Evolutionary conservation across 2,888 invertebrate species (phyloP).

Genomic region (Microctonus brassicae): DNA sequence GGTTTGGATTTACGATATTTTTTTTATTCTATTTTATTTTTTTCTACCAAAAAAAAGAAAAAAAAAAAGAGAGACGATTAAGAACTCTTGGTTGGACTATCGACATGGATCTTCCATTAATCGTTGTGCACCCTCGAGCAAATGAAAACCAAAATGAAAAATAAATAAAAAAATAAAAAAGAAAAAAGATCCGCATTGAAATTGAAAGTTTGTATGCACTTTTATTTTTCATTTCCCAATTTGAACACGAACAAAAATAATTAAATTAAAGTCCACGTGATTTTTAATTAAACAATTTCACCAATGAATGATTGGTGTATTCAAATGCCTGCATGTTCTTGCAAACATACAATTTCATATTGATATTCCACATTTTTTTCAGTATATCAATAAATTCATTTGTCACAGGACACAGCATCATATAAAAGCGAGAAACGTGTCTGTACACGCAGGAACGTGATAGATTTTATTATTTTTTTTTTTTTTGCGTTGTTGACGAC

Average conservation of each 20-base stretch:
- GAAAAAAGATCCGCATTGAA: neutral
- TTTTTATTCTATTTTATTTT: neutral
- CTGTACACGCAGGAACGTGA: neutral
- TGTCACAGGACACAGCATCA: neutral
- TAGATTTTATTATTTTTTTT: neutral
- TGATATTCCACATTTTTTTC: neutral
- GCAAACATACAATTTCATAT: neutral
- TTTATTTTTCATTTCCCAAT: neutral
- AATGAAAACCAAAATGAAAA: neutral
- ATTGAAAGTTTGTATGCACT: neutral
- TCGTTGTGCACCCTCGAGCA: neutral
- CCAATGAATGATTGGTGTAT: neutral
- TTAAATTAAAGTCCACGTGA: neutral
- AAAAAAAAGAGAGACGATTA: constrained; percentile 22
- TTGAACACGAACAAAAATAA: neutral
- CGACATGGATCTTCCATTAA: constrained; percentile 25
- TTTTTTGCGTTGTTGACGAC: constrained; percentile 8
- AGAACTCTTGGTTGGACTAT: constrained; percentile 10
- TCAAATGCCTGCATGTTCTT: neutral
- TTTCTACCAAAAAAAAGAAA: no score
- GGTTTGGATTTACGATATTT: constrained; percentile 2
- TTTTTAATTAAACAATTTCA: constrained; percentile 1
- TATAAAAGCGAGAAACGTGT: neutral
- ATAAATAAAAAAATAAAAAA: neutral
- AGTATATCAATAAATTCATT: neutral